Conservation (phyloP, 2,888 invertebrate species). For the Brachyptera risi region DNA sequence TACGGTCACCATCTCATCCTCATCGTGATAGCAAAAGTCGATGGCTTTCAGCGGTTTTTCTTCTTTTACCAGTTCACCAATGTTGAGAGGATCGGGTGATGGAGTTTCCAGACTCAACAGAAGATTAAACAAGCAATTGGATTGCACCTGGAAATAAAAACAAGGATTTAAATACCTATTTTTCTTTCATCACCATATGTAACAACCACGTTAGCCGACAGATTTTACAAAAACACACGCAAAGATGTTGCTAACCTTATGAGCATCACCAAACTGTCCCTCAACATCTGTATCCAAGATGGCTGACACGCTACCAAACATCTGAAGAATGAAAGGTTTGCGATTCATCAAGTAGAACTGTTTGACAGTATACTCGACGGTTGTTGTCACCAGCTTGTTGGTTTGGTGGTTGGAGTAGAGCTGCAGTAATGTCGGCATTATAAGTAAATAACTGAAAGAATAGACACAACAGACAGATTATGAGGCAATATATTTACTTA, state of each 20-base stretch:
- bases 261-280: constrained; percentile 84
- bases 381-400: constrained; percentile 89
- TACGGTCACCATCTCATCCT: constrained; percentile 94
- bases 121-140: constrained; percentile 86
- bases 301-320: constrained; percentile 98
- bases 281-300: constrained; percentile 90
- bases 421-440: constrained; percentile 95
- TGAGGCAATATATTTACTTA: too few species aligned
- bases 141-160: constrained; percentile 76
- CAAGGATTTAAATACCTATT: too few species aligned
- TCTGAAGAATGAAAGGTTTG: constrained; percentile 96
- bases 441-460: constrained; percentile 82
- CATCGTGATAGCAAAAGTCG: constrained; percentile 98
- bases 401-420: constrained; percentile 98
- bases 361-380: constrained; percentile 96
- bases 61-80: constrained; percentile 86
- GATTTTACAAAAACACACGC: too few species aligned
- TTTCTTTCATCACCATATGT: too few species aligned
- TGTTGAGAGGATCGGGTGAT: constrained; percentile 89
- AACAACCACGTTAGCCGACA: too few species aligned
- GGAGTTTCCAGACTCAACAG: constrained; percentile 89
- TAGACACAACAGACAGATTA: too few species aligned
- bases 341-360: constrained; percentile 98
- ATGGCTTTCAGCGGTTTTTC: constrained; percentile 89
- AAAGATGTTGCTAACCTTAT: constrained; percentile 77